Evolutionary conservation across 1,140 invertebrate genomes (phyloP), one percentile per base, ranked within the genome.

Genomic region (Cotesia chilonis): DNA sequence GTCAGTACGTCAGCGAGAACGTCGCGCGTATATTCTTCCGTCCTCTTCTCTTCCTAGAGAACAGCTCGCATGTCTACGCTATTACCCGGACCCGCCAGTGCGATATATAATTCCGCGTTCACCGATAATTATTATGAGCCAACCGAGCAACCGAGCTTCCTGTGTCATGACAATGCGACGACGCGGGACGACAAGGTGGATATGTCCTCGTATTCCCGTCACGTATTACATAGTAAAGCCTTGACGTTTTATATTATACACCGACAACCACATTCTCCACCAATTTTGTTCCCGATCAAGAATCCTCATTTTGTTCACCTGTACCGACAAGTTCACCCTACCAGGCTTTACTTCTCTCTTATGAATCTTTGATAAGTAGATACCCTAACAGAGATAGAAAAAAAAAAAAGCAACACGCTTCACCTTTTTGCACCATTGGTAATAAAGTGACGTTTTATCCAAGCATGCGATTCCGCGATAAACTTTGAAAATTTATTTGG

Each of bases 51-150:
- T 20, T 55, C n/a, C 54, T 55, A 68, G 71, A 71, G 68, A 36
- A 47, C 38, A 52, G 66, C 38, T 75, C 69, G 74, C 74, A 75
- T 75, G 74, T 75, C 70, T 75, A 41, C 47, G 63, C 52, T 70
- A 72, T 75, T 72, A 75, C 70, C 73, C 47, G 68, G 59, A 70
- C 71, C 52, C 75, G 73, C 78, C 72, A 77, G 41, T 41, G 66
- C 82, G 82, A 85, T 85, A 85, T 85, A 85, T 85, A 86, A 85
- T 85, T 85, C 84, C 78, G 75, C 80, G 80, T 70, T 85, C 78
- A 68, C 85, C 84, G 82, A 85, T 85, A 86, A 86, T 86, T 86
- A 85, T 85, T 84, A 81, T 84, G 80, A 82, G 38, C 37, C 51
- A 54, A 65, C 38, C 73, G 51, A 54, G 64, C 63, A 67, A 65